A percentile compares a stretch with the other conserved stretches of the same genome.
These are phyloP conservation scores for Coenonympha glycerion DNA, from an alignment of 2,888 invertebrate genomes.

Conservation along the genomic window DNA sequence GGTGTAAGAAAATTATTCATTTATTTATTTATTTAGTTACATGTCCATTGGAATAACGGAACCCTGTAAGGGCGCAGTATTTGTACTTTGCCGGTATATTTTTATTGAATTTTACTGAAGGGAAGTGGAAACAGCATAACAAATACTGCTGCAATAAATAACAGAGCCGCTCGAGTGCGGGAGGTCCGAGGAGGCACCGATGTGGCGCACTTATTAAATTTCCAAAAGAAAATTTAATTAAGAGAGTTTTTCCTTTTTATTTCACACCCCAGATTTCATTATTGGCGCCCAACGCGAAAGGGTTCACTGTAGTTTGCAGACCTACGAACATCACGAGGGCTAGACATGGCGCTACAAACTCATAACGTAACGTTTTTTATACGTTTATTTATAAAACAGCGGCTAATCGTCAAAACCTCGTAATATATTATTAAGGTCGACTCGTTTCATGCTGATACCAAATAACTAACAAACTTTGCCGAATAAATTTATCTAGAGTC, in stretches of 20 bases:
- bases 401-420: too few species aligned
- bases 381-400: too few species aligned
- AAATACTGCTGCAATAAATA: conserved; percentile 23
- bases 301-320: conserved; percentile 53
- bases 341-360: too few species aligned
- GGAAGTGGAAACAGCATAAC: neutral
- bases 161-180: conserved; percentile 14
- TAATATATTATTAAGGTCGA: neutral
- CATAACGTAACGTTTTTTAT: conserved; percentile 28
- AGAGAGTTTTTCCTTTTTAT: conserved; percentile 73
- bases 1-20: too few species aligned
- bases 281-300: conserved; percentile 65
- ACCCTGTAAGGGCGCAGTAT: too few species aligned
- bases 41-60: too few species aligned
- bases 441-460: too few species aligned
- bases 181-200: conserved; percentile 22
- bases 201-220: conserved; percentile 67
- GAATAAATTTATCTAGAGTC: neutral
- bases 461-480: too few species aligned
- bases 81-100: neutral
- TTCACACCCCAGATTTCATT: conserved; percentile 75
- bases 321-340: too few species aligned
- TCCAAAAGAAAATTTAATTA: conserved; percentile 75
- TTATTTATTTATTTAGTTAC: too few species aligned
- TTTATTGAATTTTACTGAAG: neutral